These are phyloP conservation scores for Alouatta palliata DNA, from an alignment of 2,113 vertebrate genomes.

Conservation along the genomic window DNA sequence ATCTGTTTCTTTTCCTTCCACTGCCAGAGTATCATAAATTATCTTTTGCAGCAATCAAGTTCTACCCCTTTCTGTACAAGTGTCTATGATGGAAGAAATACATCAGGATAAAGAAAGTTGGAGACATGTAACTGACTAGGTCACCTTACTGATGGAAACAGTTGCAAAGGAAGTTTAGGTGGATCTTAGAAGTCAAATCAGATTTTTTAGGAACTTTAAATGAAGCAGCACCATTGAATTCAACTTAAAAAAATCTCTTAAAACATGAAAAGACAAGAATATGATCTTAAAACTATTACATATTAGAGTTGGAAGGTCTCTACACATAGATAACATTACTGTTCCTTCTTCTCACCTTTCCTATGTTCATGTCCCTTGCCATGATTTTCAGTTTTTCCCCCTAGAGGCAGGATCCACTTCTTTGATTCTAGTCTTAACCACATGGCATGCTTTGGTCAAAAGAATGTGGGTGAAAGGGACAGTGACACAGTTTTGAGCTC, in stretches of 20 bases:
- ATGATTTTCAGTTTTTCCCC: neutral
- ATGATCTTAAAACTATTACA: neutral
- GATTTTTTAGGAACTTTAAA: neutral
- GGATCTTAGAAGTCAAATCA: neutral
- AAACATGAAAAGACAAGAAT: neutral
- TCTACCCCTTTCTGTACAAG: neutral
- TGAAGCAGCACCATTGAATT: neutral
- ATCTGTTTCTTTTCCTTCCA: constrained; percentile 32
- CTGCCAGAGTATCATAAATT: constrained; percentile 8
- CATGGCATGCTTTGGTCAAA: neutral
- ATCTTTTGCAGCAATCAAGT: neutral
- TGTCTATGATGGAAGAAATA: neutral
- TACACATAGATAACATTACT: neutral
- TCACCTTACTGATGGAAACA: neutral
- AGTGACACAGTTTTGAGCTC: neutral
- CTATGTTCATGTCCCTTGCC: neutral
- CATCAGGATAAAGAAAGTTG: neutral
- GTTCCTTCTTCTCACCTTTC: neutral
- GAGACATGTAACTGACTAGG: neutral
- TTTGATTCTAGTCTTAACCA: neutral
- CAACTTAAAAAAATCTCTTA: neutral
- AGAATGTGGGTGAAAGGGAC: neutral
- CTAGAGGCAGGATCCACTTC: neutral
- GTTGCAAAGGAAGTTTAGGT: neutral
- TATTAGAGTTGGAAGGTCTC: neutral